phyloP scores from a whole-genome alignment of 2,113 vertebrate species.

The Psophia crepitans region DNA sequence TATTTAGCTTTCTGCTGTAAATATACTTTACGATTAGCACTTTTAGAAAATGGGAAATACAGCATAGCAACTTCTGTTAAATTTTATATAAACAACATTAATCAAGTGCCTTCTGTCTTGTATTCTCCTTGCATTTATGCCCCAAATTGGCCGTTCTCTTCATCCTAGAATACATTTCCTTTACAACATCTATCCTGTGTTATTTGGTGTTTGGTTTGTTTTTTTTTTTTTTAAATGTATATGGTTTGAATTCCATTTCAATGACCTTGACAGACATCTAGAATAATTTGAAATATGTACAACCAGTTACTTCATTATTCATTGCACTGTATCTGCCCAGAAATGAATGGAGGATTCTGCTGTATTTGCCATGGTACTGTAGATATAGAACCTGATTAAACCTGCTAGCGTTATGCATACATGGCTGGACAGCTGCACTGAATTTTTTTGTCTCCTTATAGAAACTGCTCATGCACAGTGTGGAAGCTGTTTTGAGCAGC shows the following conservation, averaged over 20 bases:
- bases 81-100: not conserved
- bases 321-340: not conserved
- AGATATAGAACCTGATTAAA: not conserved
- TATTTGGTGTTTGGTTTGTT: too few species aligned
- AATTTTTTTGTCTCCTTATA: not conserved
- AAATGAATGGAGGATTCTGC: not conserved
- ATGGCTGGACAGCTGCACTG: not conserved
- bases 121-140: not conserved
- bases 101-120: not conserved
- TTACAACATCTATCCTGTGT: not conserved
- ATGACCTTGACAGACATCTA: not conserved
- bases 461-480: not conserved
- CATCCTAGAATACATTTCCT: not conserved
- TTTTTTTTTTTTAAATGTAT: not conserved
- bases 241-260: not conserved
- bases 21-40: not conserved
- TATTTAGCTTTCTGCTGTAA: constrained; percentile 34
- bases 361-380: not conserved
- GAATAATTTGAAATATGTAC: not conserved
- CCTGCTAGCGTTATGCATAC: not conserved
- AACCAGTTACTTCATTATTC: not conserved
- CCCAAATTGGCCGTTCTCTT: not conserved
- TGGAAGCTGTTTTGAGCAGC: not conserved
- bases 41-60: constrained; percentile 7
- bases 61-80: not conserved